A percentile compares a stretch with the other conserved stretches of the same genome.
Conservation (phyloP, 2,797 vertebrate genomes). For the Hydrophis major region DNA sequence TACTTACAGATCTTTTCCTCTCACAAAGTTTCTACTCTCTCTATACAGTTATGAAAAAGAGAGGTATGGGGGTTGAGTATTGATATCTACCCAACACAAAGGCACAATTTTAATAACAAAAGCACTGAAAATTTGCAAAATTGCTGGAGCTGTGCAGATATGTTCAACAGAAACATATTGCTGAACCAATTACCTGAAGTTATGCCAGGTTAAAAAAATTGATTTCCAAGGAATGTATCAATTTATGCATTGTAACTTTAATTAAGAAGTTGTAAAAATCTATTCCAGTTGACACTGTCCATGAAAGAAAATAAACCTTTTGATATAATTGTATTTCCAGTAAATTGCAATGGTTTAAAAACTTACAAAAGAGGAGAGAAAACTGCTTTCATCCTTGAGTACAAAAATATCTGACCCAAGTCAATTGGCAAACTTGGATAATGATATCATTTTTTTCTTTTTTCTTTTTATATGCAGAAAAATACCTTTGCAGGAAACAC, state of each 20-base stretch:
- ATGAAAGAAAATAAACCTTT: background rate
- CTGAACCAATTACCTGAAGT: slow-evolving; percentile 8
- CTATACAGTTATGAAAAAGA: background rate
- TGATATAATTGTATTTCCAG: background rate
- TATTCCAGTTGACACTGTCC: background rate
- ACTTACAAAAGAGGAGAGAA: slow-evolving; percentile 50
- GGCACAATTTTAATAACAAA: background rate
- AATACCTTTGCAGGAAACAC: slow-evolving; percentile 76
- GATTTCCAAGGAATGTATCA: slow-evolving; percentile 18
- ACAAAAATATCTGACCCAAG: slow-evolving; percentile 49
- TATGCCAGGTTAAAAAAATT: slow-evolving; percentile 7
- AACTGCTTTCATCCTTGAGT: slow-evolving; percentile 32
- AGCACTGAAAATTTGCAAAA: background rate
- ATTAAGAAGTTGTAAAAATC: slow-evolving; percentile 35
- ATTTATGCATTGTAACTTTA: slow-evolving; percentile 19
- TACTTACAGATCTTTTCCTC: background rate
- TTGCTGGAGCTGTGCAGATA: background rate
- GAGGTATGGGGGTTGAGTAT: background rate
- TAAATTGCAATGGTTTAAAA: slow-evolving; percentile 4
- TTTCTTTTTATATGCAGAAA: slow-evolving; percentile 60
- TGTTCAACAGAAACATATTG: background rate
- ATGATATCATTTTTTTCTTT: slow-evolving; percentile 64
- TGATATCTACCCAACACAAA: background rate
- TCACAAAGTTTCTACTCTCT: background rate
- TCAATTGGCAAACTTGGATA: slow-evolving; percentile 64